Evolutionary conservation across 1,140 invertebrate species (phyloP), one percentile per base, ranked within the genome.

Genomic region (Zaprionus tsacasi): DNA sequence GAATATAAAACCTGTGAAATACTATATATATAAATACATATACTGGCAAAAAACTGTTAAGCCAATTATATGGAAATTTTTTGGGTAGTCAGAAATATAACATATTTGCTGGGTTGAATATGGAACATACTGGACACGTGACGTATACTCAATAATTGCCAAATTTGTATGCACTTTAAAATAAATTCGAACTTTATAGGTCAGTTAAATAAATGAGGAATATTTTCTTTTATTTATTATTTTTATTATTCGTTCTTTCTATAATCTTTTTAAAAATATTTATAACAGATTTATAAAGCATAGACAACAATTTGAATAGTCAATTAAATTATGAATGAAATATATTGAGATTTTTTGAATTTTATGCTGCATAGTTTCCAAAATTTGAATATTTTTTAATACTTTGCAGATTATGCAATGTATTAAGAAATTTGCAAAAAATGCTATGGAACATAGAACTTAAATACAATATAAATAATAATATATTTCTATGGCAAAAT

Each of bases 21-120:
- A 30, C 21, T 21, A 21, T n/a, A n/a, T 27, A 27, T 27, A 27
- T 30, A 30, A 5, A 6, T 30, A 30, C 4, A 30, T 30, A 50
- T 12, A 50, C 21, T 50, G 11, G 17, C 45, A 25, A 50, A 50
- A 50, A 50, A 21, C 40, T 45, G 40, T 25, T 50, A 50, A 50
- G 45, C 45, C 45, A 50, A 50, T 50, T 50, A 50, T 50, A 25
- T 17, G 45, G 45, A 25, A 50, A 50, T 50, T 21, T 25, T 25
- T 10, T 17, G 15, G 45, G 17, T 17, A 12, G 45, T 3, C 15
- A 25, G 45, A 12, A 7, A 5, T 11, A 40, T n/a, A 45, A 45
- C 40, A 45, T 45, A 45, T 45, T 45, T 45, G n/a, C n/a, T 45
- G 40, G 6, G 13, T 40, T 40, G 3, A 40, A 40, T 40, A 5